phyloP scores from a whole-genome alignment of 1,140 invertebrate species.

The Bombus sibiricus region DNA sequence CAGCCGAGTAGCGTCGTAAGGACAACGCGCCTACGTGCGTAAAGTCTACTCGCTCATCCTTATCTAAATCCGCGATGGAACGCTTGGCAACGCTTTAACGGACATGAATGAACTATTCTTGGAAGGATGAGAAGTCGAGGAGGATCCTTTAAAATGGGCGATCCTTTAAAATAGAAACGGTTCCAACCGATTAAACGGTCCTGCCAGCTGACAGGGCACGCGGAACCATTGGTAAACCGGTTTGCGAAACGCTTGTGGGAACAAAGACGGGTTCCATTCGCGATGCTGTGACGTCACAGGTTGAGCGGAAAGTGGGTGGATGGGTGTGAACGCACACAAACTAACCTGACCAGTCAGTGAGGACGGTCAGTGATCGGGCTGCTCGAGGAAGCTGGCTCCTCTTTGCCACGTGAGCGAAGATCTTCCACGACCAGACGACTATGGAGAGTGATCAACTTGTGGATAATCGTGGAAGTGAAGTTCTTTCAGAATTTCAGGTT shows the following conservation, averaged over 20 bases:
- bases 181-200: slow-evolving; percentile 62
- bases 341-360: slow-evolving; percentile 56
- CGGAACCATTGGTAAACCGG: slow-evolving; percentile 76
- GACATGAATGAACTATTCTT: slow-evolving; percentile 41
- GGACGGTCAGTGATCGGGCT: slow-evolving; percentile 74
- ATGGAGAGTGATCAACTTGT: no score
- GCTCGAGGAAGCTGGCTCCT: slow-evolving; percentile 10
- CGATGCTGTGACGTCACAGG: slow-evolving; percentile 74
- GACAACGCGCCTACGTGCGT: background rate
- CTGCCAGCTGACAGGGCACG: slow-evolving; percentile 77
- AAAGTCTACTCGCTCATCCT: slow-evolving; percentile 6
- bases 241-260: slow-evolving; percentile 77
- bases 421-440: background rate
- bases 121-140: slow-evolving; percentile 17
- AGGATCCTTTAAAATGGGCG: slow-evolving; percentile 7
- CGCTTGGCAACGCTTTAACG: background rate
- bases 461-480: no score
- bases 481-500: no score
- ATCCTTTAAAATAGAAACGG: slow-evolving; percentile 50
- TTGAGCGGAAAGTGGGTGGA: slow-evolving; percentile 73
- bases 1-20: background rate
- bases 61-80: slow-evolving; percentile 31
- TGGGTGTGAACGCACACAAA: slow-evolving; percentile 48
- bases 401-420: slow-evolving; percentile 3
- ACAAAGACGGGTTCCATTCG: slow-evolving; percentile 79